Percentiles rank a stretch among this genome's conserved stretches.
Conservation (phyloP, 1,140 invertebrate species). For the Temnothorax curvispinosus region DNA sequence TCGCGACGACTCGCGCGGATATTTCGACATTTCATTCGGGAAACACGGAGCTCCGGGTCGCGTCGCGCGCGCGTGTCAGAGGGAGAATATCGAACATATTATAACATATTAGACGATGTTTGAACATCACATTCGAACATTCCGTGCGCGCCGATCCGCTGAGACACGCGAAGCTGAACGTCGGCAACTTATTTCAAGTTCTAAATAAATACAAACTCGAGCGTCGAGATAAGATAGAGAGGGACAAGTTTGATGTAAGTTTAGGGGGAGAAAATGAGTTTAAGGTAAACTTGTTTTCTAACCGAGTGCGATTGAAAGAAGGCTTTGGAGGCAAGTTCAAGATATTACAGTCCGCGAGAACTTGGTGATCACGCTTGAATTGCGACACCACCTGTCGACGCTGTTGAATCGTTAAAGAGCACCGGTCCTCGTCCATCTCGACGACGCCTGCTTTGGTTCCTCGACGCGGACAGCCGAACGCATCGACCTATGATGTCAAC, state of each 20-base stretch:
- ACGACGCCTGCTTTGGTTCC: background rate
- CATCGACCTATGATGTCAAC: constrained; percentile 16
- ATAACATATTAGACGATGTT: background rate
- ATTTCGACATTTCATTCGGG: background rate
- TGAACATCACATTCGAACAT: background rate
- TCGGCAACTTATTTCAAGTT: background rate
- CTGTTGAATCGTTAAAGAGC: background rate
- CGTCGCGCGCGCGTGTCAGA: background rate
- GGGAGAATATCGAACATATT: background rate
- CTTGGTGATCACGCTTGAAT: background rate
- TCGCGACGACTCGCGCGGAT: background rate
- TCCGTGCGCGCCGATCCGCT: too few relatives aligned
- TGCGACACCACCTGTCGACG: background rate
- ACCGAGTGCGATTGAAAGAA: background rate
- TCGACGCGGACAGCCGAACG: background rate
- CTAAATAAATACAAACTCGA: background rate
- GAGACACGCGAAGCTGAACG: too few relatives aligned
- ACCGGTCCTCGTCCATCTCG: background rate
- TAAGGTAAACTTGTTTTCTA: constrained; percentile 5
- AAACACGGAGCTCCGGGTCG: background rate
- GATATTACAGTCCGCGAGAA: background rate
- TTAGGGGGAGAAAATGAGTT: background rate
- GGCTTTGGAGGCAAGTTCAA: background rate
- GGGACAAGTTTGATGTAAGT: background rate
- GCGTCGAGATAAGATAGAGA: background rate